Conservation (phyloP, 2,888 invertebrate genomes). For the Autographa pulchrina region DNA sequence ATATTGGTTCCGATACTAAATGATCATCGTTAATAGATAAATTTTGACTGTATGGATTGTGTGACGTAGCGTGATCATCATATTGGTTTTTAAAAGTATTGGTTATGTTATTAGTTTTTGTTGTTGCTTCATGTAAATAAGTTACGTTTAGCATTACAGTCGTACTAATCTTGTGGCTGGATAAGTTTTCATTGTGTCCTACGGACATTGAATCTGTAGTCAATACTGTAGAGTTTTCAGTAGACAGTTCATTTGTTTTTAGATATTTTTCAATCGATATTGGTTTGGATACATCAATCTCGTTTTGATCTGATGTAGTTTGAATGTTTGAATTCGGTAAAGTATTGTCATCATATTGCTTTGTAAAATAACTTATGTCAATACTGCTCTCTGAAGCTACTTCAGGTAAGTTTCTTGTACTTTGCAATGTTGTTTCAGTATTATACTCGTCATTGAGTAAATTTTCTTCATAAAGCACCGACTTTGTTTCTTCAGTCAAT, state of each 20-base stretch:
- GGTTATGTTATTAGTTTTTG: neutral
- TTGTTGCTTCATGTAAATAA: neutral
- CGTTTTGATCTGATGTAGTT: neutral
- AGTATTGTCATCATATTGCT: neutral
- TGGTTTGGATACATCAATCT: neutral
- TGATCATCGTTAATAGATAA: neutral
- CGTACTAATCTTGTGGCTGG: neutral
- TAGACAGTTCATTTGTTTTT: neutral
- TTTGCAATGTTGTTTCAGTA: too few relatives aligned
- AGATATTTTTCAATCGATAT: neutral
- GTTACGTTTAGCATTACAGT: neutral
- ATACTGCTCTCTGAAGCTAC: neutral
- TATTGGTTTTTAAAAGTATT: neutral
- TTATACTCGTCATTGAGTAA: too few relatives aligned
- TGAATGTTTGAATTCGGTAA: too few relatives aligned
- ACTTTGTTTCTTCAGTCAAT: too few relatives aligned
- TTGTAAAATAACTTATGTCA: neutral
- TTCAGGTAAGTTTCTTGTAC: neutral
- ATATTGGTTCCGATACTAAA: neutral
- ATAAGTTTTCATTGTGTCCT: neutral
- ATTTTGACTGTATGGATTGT: neutral
- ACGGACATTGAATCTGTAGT: neutral
- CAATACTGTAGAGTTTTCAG: neutral
- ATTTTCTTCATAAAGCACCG: too few relatives aligned
- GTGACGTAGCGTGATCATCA: neutral